Conservation (phyloP, 2,888 invertebrate genomes). For the Pristionchus arcanus region DNA sequence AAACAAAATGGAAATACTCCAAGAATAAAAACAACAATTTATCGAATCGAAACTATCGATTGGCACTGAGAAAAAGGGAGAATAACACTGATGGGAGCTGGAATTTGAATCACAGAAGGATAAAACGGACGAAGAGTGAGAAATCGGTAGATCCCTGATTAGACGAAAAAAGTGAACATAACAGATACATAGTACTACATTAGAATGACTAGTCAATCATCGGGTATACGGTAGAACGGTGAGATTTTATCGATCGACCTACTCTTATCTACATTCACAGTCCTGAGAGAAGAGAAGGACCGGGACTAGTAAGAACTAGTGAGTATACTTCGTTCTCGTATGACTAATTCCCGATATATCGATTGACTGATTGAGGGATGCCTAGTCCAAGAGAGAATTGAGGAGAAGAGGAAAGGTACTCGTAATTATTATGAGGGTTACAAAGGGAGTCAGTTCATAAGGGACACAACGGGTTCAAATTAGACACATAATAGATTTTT, state of each 20-base stretch:
- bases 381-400: conserved; percentile 27
- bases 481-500: conserved; percentile 36
- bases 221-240: conserved; percentile 42
- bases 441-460: conserved; percentile 7
- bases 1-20: background rate
- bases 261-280: conserved; percentile 29
- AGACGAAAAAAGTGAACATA: conserved; percentile 17
- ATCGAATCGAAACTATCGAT: conserved; percentile 43
- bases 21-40: conserved; percentile 40
- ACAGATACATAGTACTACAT: conserved; percentile 23
- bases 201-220: conserved; percentile 7
- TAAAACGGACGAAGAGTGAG: conserved; percentile 5
- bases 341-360: conserved; percentile 17
- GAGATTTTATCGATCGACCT: background rate
- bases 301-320: conserved; percentile 32
- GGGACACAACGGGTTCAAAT: background rate
- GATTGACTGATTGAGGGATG: background rate
- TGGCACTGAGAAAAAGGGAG: conserved; percentile 29
- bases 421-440: conserved; percentile 29
- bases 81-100: conserved; percentile 44
- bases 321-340: conserved; percentile 29
- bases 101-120: conserved; percentile 44
- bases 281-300: conserved; percentile 10
- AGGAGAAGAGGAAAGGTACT: conserved; percentile 6
- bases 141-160: background rate